phyloP scores from a whole-genome alignment of 2,113 vertebrate genomes.

The Chaenocephalus aceratus region DNA sequence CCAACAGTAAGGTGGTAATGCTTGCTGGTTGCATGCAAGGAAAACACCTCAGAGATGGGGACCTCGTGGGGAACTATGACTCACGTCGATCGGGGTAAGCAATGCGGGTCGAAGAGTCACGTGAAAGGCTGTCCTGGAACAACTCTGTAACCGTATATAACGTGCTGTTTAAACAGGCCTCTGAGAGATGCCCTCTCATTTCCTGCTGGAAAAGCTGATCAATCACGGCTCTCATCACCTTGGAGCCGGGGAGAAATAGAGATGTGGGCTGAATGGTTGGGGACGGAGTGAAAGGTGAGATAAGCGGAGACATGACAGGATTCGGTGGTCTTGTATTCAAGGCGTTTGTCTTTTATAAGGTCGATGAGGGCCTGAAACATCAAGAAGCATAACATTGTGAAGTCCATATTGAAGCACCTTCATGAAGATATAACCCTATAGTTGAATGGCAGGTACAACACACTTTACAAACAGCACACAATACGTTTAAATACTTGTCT shows the following conservation, averaged over 20 bases:
- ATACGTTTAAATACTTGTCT: too few species aligned
- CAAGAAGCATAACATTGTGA: not conserved
- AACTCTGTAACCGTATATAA: slow-evolving; percentile 83
- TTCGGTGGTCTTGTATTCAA: not conserved
- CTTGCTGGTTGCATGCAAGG: not conserved
- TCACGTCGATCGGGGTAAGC: slow-evolving; percentile 51
- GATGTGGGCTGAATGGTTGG: slow-evolving; percentile 27
- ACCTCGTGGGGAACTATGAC: slow-evolving; percentile 65
- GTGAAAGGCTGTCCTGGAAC: slow-evolving; percentile 76
- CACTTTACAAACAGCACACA: too few species aligned
- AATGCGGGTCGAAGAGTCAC: slow-evolving; percentile 41
- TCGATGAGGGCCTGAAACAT: not conserved
- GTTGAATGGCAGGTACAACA: too few species aligned
- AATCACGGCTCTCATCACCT: slow-evolving; percentile 72
- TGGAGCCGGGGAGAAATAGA: slow-evolving; percentile 45
- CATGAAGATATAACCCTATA: too few species aligned
- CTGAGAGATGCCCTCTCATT: slow-evolving; percentile 84
- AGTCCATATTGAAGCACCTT: not conserved
- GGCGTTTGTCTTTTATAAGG: too few species aligned
- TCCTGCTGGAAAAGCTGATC: slow-evolving; percentile 80
- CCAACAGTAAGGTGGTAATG: too few species aligned
- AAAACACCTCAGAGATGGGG: slow-evolving; percentile 41
- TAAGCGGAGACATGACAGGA: slow-evolving; percentile 23
- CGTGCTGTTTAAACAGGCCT: slow-evolving; percentile 87
- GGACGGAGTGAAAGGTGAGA: slow-evolving; percentile 41